Conservation (phyloP, 2,113 vertebrate species). For the Struthio camelus region DNA sequence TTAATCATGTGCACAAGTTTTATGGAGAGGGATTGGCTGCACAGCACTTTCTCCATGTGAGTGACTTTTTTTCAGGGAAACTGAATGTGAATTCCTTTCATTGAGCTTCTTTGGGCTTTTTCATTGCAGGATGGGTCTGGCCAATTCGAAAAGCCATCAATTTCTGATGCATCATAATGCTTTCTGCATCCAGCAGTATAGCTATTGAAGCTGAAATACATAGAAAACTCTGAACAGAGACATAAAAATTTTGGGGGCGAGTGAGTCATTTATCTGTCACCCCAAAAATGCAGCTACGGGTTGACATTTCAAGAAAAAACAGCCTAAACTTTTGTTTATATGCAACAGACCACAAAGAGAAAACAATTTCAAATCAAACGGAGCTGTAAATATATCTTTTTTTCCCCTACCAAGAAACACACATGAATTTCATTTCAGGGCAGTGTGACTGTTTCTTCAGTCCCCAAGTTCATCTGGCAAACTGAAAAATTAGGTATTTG, state of each 20-base stretch:
- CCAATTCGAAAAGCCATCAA: background rate
- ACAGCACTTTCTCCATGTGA: background rate
- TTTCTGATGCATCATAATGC: background rate
- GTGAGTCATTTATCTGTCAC: conserved; percentile 39
- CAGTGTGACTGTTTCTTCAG: conserved; percentile 9
- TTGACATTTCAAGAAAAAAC: conserved; percentile 16
- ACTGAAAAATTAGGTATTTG: conserved; percentile 66
- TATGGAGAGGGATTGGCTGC: background rate
- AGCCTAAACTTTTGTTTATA: conserved; percentile 17
- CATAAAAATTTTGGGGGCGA: background rate
- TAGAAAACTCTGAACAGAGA: conserved; percentile 11
- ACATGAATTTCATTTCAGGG: conserved; percentile 50
- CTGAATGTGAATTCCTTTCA: background rate
- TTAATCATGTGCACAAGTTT: background rate
- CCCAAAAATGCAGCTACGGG: background rate
- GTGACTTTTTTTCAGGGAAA: background rate
- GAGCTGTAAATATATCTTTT: background rate
- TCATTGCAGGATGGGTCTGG: background rate
- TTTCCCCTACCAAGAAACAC: background rate
- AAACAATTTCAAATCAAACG: conserved; percentile 16
- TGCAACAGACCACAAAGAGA: conserved; percentile 29
- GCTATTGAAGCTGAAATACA: background rate
- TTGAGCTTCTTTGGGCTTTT: background rate
- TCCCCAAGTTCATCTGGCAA: conserved; percentile 42
- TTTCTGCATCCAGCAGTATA: background rate